Base-by-base conservation (phyloP, 2,888 invertebrate species). In the Mesorhabditis sp. region DNA sequence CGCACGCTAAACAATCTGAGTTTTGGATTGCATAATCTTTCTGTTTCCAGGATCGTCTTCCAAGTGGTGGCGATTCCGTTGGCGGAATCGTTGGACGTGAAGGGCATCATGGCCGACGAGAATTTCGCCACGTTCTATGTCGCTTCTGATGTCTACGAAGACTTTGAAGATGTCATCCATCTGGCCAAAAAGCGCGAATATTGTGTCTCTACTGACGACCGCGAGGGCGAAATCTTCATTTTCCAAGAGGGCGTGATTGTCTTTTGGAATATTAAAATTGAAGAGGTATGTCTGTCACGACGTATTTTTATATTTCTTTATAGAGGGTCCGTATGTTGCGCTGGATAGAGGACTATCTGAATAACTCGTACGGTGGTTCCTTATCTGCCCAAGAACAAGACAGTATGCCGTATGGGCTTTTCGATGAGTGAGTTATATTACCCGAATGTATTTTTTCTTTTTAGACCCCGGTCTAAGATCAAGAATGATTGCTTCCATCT, bases 181-280 rank as follows among this genome's bases (percentile, higher is more conserved):
- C 67, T 83, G 10, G 72, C 74, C 15, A 79, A 80, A 66, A 76
- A 76, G 45, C 65, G 74, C 13, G 77, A 82, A 67, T 83, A 82
- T 67, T 72, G 72, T 7, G 80, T 82, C 63, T 74, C 76, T 50
- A 72, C 76, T 15, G 72, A 72, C 43, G 76, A 76, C 43, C 63
- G 76, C 44, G 58, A 50, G n/a, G 77, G 76, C 65, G 81, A 82
- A 62, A 74, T 76, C 42, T 83, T 78, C 66, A 70, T 82, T 61
- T 83, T 82, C 71, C 72, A 72, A 61, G 83, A 83, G 66, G 83
- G 83, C 5, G 83, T 82, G 13, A 76, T 82, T 58, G 82, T 83
- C 15, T 82, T 81, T 67, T 82, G 82, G 83, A 82, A 83, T 67
- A 76, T 82, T 42, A 74, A 75, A 61, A 72, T 72, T 5, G 71